Base-by-base conservation (phyloP, 2,888 invertebrate genomes). In the Nomada ruficornis region DNA sequence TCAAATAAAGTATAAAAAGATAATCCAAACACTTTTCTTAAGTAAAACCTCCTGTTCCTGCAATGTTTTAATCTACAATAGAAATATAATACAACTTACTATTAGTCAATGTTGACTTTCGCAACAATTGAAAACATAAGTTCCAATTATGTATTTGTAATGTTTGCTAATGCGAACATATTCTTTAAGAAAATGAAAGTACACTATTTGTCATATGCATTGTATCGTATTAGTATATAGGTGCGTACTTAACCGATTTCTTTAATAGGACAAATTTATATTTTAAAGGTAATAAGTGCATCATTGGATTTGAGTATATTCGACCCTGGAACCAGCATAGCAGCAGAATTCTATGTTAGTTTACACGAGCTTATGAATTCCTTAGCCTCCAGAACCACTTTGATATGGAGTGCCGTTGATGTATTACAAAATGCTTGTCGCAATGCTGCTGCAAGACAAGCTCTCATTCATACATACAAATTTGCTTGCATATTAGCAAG, bases 401-500 rank as follows among this genome's bases (percentile, higher is more conserved):
- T 96, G 55, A 92, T 95, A 54, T 96, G 96, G 96, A 95, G 95
- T 20, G 96, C 96, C 5, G 94, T 97, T 0, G 95, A 96, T n/a
- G 96, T 96, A 57, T 93, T 97, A 44, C 94, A 95, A 26, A 95
- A 95, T 74, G 96, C 96, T 4, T 95, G 96, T 83, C 95, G 95
- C 80, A 96, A 96, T 90, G 94, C 95, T 0, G 94, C 95, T 65
- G 96, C 96, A 0, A 94, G 96, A 84, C 94, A 95, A 89, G 95
- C 96, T 0, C 94, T 97, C 0, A 96, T 96, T 47, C 96, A 96
- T 88, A 96, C 96, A 0, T 97, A 96, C 90, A 96, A 96, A 90
- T 97, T 96, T 91, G 94, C 96, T 91, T 96, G 96, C 36, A 95
- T 96, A 77, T 91, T 97, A 63, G 94, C 96, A 1, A 94, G 95